phyloP scores from a whole-genome alignment of 2,113 vertebrate species.

The Eolophus roseicapilla region DNA sequence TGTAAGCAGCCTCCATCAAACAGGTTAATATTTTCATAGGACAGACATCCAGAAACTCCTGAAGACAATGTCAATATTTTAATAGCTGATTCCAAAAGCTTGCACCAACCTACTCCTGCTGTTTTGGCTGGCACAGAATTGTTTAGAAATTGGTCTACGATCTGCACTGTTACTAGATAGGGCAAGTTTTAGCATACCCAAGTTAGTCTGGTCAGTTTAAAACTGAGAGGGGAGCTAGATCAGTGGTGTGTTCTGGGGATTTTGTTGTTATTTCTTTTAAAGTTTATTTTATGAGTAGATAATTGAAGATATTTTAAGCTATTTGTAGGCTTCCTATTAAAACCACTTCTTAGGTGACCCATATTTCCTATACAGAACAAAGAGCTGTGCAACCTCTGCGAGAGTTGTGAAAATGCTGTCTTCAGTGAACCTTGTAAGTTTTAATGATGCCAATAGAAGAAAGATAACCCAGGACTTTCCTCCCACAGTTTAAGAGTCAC shows the following conservation, averaged over 20 bases:
- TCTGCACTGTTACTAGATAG: not conserved
- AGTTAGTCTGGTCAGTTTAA: not conserved
- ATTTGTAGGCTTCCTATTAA: not conserved
- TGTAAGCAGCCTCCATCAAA: slow-evolving; percentile 7
- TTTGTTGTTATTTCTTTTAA: not conserved
- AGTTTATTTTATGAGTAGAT: not conserved
- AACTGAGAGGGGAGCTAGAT: not conserved
- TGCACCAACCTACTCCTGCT: not conserved
- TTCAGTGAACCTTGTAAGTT: not conserved
- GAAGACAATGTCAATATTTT: slow-evolving; percentile 37
- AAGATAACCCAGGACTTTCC: not conserved
- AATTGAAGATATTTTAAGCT: not conserved
- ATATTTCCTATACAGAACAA: not conserved
- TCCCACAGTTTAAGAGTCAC: not conserved
- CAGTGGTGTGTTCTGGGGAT: not conserved
- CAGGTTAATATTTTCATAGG: not conserved
- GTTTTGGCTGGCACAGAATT: not conserved
- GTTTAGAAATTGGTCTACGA: not conserved
- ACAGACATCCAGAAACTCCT: slow-evolving; percentile 32
- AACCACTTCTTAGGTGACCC: not conserved
- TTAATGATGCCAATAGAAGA: not conserved
- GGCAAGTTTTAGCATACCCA: not conserved
- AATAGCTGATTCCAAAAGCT: slow-evolving; percentile 27
- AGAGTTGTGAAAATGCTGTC: not conserved
- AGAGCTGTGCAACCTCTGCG: not conserved